Base-by-base conservation (phyloP, 2,797 vertebrate species). In the Manis crassicaudata region DNA sequence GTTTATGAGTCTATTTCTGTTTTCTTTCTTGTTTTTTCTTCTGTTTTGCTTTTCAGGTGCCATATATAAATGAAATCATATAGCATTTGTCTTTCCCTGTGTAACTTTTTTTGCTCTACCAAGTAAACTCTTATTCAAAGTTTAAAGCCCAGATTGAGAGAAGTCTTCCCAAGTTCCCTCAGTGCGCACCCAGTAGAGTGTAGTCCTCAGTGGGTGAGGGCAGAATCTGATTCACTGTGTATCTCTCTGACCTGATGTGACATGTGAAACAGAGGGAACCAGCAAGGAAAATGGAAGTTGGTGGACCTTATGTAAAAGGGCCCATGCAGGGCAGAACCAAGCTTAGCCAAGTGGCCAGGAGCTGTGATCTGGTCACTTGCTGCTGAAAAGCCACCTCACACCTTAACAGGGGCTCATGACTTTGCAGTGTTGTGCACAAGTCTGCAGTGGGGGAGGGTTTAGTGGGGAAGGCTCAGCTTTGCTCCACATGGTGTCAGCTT, bases 71-170 rank as follows among this genome's bases (percentile, higher is more conserved):
- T 46, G 46, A 46, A 46, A 46, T 46, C 46, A 12, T 46, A 46
- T 11, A 11, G 46, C 46, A 46, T 46, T 46, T 46, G 46, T 46
- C 12, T 46, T 12, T 12, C 46, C 10, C 46, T 46, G 46, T 46
- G 46, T 46, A 12, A 46, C 46, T 46, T 46, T 11, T 46, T 46
- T 46, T 46, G 46, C 46, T 46, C 37, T 62, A 72, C 21, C n/a
- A 58, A 67, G 16, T 54, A 89, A 81, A 96, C 67, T 81, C 50
- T 73, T 87, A 37, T 32, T 60, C 62, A 54, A 40, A 85, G 43
- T 52, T 63, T 50, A 60, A 88, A 68, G 23, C 60, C 5, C 80
- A 40, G 43, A 56, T 4, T 1, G 10, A 79, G 29, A 60, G 72
- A 80, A 32, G 16, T 17, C 52, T 46, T 75, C 35, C 3, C 9